A percentile compares a stretch with the other conserved stretches of the same genome.
Evolutionary conservation across 2,888 invertebrate genomes (phyloP).

Genomic region (Sminthurides aquaticus): DNA sequence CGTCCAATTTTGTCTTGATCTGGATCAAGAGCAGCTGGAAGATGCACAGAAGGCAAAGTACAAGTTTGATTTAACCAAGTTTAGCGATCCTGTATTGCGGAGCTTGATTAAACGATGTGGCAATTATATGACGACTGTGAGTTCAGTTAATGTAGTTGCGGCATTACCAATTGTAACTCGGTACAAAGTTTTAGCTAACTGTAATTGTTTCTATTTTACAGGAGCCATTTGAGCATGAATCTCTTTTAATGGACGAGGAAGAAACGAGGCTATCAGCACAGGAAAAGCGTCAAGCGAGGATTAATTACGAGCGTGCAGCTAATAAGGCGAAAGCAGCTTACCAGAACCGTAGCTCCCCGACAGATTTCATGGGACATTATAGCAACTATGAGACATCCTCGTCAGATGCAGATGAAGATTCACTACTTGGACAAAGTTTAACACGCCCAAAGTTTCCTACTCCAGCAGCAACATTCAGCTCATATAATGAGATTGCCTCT

Average conservation of each 20-base stretch:
- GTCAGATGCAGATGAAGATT: no score
- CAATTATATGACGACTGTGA: slow-evolving; percentile 51
- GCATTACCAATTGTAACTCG: background rate
- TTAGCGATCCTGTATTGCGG: slow-evolving; percentile 73
- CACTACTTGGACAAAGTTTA: background rate
- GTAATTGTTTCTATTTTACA: slow-evolving; percentile 28
- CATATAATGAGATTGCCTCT: background rate
- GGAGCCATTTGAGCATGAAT: slow-evolving; percentile 93
- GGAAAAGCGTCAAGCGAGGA: slow-evolving; percentile 85
- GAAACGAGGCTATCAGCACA: slow-evolving; percentile 88
- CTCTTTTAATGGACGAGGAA: slow-evolving; percentile 84
- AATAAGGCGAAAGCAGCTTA: slow-evolving; percentile 60
- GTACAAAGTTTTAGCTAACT: background rate
- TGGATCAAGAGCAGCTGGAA: slow-evolving; percentile 77
- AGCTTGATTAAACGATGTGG: slow-evolving; percentile 53
- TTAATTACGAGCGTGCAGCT: slow-evolving; percentile 87
- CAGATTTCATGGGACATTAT: background rate
- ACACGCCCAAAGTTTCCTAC: background rate
- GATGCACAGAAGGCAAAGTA: slow-evolving; percentile 44
- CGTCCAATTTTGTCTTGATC: slow-evolving; percentile 79
- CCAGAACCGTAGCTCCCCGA: background rate
- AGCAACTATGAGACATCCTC: no score
- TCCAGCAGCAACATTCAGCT: background rate
- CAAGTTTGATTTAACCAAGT: slow-evolving; percentile 57
- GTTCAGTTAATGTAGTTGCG: slow-evolving; percentile 19